These are phyloP conservation scores for Electrona antarctica DNA, from an alignment of 2,113 vertebrate species.

Conservation along the genomic window DNA sequence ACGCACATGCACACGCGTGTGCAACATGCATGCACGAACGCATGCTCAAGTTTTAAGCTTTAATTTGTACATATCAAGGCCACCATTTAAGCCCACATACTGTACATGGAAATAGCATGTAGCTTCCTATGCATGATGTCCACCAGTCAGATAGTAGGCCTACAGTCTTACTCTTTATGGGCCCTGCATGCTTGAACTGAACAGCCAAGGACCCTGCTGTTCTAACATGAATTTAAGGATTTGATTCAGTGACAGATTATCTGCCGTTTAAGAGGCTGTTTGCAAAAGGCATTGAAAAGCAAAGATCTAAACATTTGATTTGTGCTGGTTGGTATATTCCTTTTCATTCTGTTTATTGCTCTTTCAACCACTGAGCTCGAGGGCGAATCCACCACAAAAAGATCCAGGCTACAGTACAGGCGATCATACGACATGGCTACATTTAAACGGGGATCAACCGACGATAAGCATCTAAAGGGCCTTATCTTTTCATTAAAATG, in stretches of 20 bases:
- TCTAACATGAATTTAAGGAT: conserved; percentile 7
- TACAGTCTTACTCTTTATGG: too few relatives aligned
- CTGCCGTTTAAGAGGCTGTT: conserved; percentile 19
- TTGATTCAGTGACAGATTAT: conserved; percentile 19
- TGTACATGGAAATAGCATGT: conserved; percentile 7
- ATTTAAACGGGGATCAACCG: not conserved
- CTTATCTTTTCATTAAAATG: not conserved
- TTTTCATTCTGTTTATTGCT: not conserved
- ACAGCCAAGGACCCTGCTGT: not conserved
- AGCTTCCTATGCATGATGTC: too few relatives aligned
- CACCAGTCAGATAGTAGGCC: too few relatives aligned
- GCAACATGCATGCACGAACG: conserved; percentile 5
- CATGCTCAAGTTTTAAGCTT: not conserved
- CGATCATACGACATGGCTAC: too few relatives aligned
- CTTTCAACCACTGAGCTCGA: conserved; percentile 25
- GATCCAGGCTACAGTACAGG: not conserved
- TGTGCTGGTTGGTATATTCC: too few relatives aligned
- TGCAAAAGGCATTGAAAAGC: conserved; percentile 1
- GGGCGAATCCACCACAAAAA: conserved; percentile 30
- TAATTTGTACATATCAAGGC: too few relatives aligned
- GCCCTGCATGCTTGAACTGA: not conserved
- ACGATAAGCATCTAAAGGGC: conserved; percentile 11
- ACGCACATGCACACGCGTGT: not conserved
- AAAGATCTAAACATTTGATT: conserved; percentile 11
- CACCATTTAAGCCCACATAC: too few relatives aligned